phyloP scores from a whole-genome alignment of 2,888 invertebrate species.

The Agrochola circellaris region DNA sequence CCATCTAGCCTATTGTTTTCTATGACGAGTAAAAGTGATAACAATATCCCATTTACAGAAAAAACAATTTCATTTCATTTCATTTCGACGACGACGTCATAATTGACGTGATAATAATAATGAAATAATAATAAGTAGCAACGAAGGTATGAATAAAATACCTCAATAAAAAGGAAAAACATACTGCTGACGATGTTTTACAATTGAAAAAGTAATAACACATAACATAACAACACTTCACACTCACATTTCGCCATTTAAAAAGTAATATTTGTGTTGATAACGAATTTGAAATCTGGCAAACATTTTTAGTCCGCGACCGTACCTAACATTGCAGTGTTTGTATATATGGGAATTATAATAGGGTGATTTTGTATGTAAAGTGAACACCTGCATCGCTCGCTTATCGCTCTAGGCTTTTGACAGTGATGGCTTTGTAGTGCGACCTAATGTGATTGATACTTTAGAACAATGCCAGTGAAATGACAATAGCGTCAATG shows the following conservation, averaged over 20 bases:
- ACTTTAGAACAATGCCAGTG: slow-evolving; percentile 56
- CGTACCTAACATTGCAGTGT: slow-evolving; percentile 1
- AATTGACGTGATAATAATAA: neutral
- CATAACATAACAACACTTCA: neutral
- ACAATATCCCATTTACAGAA: neutral
- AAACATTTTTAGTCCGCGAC: neutral
- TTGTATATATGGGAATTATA: slow-evolving; percentile 53
- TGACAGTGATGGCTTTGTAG: slow-evolving; percentile 74
- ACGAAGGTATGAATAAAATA: neutral
- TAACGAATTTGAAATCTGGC: neutral
- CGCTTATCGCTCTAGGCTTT: slow-evolving; percentile 75
- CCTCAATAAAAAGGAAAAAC: neutral
- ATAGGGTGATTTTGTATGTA: slow-evolving; percentile 69
- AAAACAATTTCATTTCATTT: too few relatives aligned
- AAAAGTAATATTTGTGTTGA: neutral
- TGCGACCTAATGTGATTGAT: slow-evolving; percentile 58
- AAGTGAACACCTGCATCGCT: slow-evolving; percentile 74
- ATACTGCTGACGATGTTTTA: neutral
- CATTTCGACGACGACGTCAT: neutral
- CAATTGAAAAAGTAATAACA: neutral
- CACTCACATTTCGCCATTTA: neutral
- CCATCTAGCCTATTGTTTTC: neutral
- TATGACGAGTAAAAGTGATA: neutral
- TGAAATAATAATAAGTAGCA: neutral
- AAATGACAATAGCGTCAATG: slow-evolving; percentile 34